These are phyloP conservation scores for Tortricodes alternella DNA, from an alignment of 2,888 invertebrate genomes.

Conservation along the genomic window DNA sequence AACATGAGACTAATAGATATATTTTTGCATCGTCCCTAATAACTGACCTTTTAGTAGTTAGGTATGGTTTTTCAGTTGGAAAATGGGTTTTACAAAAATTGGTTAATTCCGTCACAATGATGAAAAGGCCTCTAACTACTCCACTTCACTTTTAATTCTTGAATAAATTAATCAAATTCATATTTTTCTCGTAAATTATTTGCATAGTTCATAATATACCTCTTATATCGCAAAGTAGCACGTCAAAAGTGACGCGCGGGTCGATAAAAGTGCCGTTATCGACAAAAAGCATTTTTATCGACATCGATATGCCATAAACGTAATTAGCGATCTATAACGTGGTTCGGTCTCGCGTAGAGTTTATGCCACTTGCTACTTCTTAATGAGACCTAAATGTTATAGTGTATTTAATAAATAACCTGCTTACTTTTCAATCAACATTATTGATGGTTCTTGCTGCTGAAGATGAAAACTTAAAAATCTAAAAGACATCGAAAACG, in stretches of 20 bases:
- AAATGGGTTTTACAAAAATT: too few species aligned
- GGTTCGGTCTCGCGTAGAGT: neutral
- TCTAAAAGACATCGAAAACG: too few species aligned
- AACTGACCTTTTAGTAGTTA: too few species aligned
- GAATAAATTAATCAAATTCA: neutral
- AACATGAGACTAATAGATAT: too few species aligned
- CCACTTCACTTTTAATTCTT: neutral
- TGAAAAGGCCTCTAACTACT: too few species aligned
- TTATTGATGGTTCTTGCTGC: too few species aligned
- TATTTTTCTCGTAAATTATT: neutral
- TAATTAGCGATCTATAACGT: slow-evolving; percentile 18
- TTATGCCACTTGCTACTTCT: slow-evolving; percentile 18
- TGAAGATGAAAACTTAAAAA: too few species aligned
- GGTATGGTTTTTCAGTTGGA: too few species aligned
- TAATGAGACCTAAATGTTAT: neutral
- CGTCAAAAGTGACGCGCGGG: slow-evolving; percentile 48
- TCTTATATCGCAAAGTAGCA: slow-evolving; percentile 35
- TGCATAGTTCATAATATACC: neutral
- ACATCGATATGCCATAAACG: slow-evolving; percentile 49
- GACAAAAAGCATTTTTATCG: slow-evolving; percentile 35
- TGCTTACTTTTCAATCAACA: neutral
- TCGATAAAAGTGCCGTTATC: slow-evolving; percentile 45
- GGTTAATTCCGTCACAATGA: too few species aligned
- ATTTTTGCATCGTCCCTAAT: too few species aligned
- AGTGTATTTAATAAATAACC: neutral